Base-by-base conservation (phyloP, 1,140 invertebrate species). In the Drosophila sproati region DNA sequence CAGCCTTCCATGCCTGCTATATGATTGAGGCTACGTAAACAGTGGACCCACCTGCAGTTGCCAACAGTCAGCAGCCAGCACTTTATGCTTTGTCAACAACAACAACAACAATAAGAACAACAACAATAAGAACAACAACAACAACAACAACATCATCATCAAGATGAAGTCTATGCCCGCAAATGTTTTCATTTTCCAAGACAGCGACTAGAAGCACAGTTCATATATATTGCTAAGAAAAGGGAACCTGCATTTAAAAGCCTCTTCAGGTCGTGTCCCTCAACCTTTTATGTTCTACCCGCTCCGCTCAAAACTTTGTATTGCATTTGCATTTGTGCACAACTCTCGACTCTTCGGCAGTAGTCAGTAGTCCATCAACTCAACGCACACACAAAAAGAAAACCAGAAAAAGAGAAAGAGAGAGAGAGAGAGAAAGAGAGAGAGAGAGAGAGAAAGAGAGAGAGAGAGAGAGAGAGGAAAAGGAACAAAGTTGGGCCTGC, bases 61-160 rank as follows among this genome's bases (percentile, higher is more conserved):
- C 41, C 41, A 63, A 57, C 20, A 20, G 20, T 20, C 20, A 62
- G 52, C 82, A 74, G 29, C 43, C 79, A 82, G 83, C 70, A 87
- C 73, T 88, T 82, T 82, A 67, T 87, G 72, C 76, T 77, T 79
- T 88, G 72, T 82, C 83, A 79, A 87, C 82, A 72, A 34, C 74
- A 80, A 67, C 75, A 69, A 5, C 61, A 76, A 87, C 82, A 72
- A 34, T 69, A 80, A 67, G 70, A 69, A 5, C 61, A 76, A 20
- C 20, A 20, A 2, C 20, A 20, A 20, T 20, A 20, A 20, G 20
- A 20, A n/a, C 43, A 70, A 12, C 12, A 12, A 12, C n/a, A n/a
- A 20, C 54, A 50, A 32, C 32, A 63, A 63, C 54, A 70, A 32
- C 37, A 52, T 56, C 56, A 39, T 62, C 70, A 20, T 20, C 20